Conservation (phyloP, 2,888 invertebrate species). For the Agrotis segetum region DNA sequence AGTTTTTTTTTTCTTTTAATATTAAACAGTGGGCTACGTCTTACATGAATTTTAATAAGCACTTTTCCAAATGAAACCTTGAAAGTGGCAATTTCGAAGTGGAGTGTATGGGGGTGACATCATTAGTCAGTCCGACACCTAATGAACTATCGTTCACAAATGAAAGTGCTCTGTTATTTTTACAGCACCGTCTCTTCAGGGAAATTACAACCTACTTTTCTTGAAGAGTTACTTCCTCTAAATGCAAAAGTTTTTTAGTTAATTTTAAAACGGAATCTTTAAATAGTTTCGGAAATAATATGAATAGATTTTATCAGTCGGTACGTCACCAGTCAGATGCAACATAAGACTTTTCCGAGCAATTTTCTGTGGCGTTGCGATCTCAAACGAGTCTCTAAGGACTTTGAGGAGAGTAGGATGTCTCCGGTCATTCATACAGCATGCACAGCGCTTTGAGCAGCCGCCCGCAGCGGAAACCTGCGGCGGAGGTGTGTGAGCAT, state of each 20-base stretch:
- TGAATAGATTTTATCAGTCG: background rate
- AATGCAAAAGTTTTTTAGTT: slow-evolving; percentile 5
- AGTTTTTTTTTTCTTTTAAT: slow-evolving; percentile 43
- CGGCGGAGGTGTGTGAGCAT: slow-evolving; percentile 55
- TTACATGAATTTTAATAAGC: slow-evolving; percentile 55
- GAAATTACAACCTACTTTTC: slow-evolving; percentile 46
- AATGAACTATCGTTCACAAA: slow-evolving; percentile 65
- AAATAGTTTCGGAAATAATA: background rate
- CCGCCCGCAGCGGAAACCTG: slow-evolving; percentile 63
- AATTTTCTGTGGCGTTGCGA: slow-evolving; percentile 15
- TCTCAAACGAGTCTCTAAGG: slow-evolving; percentile 40
- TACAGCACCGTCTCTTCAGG: slow-evolving; percentile 41
- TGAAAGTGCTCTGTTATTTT: slow-evolving; percentile 59
- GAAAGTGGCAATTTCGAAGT: slow-evolving; percentile 49
- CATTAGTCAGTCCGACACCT: slow-evolving; percentile 62
- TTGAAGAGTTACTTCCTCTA: slow-evolving; percentile 19
- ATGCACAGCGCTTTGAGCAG: slow-evolving; percentile 67
- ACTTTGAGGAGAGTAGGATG: slow-evolving; percentile 39
- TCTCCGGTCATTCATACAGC: slow-evolving; percentile 63
- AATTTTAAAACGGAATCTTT: background rate
- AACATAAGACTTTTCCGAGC: slow-evolving; percentile 22
- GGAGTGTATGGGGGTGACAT: slow-evolving; percentile 54
- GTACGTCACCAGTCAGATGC: slow-evolving; percentile 18
- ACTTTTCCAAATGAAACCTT: slow-evolving; percentile 54
- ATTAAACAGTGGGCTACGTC: slow-evolving; percentile 35